Conservation (phyloP, 64 coral and sea anemone genomes). For the Astreopora myriophthalma region DNA sequence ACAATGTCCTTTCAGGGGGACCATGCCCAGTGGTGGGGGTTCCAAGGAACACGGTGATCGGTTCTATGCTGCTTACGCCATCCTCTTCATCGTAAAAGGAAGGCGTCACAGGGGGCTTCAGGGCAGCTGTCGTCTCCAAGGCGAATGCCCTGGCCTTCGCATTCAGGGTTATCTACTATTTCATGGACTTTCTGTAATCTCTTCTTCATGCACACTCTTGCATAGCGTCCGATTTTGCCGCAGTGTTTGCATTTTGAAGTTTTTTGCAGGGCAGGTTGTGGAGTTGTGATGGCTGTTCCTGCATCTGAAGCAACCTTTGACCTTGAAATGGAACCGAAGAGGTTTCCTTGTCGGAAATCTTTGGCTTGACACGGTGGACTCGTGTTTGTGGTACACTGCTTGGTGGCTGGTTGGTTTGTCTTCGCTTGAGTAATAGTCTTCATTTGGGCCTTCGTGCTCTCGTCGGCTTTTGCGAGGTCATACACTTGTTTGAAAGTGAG, state of each 20-base stretch:
- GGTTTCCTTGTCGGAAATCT: not conserved
- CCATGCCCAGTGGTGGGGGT: no score
- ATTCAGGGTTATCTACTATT: no score
- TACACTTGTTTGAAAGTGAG: constrained; percentile 72
- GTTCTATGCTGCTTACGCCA: no score
- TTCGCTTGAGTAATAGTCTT: not conserved
- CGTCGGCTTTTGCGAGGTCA: constrained; percentile 56
- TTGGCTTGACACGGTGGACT: not conserved
- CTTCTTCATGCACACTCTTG: constrained; percentile 18
- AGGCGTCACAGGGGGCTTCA: no score
- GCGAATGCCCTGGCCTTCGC: not conserved
- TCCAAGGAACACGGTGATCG: no score
- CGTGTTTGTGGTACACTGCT: no score
- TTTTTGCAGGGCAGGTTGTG: not conserved
- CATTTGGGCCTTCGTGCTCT: constrained; percentile 61
- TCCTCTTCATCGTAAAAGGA: no score
- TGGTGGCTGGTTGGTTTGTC: no score
- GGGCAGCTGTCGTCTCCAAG: not conserved
- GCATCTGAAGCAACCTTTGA: constrained; percentile 23
- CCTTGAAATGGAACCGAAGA: constrained; percentile 33
- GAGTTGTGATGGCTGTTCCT: constrained; percentile 33
- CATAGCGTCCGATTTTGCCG: constrained; percentile 7
- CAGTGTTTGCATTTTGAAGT: constrained; percentile 50
- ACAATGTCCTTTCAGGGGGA: no score
- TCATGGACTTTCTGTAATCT: constrained; percentile 1